Percentiles rank a stretch among this genome's conserved stretches.
phyloP scores from a whole-genome alignment of 2,113 vertebrate genomes.

The Cichladusa arquata region DNA sequence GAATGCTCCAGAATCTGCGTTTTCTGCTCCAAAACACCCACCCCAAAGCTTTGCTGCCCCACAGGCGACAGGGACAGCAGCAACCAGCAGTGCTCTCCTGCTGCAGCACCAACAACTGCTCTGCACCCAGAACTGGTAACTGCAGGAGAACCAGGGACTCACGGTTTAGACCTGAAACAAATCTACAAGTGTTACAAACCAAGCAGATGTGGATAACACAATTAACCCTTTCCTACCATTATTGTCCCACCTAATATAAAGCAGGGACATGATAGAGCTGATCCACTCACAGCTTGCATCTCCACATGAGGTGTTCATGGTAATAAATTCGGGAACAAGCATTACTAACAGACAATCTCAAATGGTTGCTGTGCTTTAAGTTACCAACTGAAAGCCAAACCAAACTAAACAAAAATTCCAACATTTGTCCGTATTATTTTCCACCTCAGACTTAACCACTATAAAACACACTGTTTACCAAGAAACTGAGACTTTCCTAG shows the following conservation, averaged over 20 bases:
- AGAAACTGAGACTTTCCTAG: background rate
- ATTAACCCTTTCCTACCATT: background rate
- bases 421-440: background rate
- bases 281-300: background rate
- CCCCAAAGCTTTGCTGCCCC: background rate
- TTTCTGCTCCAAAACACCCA: background rate
- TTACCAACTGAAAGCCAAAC: background rate
- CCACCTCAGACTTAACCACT: background rate
- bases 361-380: background rate
- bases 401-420: background rate
- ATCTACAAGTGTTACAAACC: background rate
- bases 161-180: background rate
- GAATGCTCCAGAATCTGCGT: background rate
- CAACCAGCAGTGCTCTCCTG: background rate
- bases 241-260: no score
- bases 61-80: background rate
- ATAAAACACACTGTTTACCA: background rate
- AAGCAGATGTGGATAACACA: background rate
- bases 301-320: fast-evolving
- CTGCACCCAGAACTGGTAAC: background rate
- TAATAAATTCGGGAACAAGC: background rate
- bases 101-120: background rate
- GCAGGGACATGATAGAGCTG: background rate
- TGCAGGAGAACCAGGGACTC: background rate
- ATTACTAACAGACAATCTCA: background rate